Evolutionary conservation across 2,888 invertebrate genomes (phyloP).

Genomic region (Chironomus riparius): DNA sequence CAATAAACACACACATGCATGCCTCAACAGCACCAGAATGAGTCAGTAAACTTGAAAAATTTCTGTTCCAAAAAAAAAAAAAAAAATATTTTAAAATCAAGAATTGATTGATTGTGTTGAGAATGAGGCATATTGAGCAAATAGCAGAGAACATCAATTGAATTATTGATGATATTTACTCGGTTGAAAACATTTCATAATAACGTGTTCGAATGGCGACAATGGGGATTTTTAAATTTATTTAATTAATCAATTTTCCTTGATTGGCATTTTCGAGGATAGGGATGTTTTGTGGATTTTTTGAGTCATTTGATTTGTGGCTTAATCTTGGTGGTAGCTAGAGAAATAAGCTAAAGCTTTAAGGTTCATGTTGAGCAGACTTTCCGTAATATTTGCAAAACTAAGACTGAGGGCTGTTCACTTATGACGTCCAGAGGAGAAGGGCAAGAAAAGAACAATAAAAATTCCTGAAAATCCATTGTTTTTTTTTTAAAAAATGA

Average conservation of each 20-base stretch:
- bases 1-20: neutral
- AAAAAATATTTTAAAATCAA: neutral
- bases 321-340: too few relatives aligned
- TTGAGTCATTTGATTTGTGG: too few relatives aligned
- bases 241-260: neutral
- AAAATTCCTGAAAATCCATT: too few relatives aligned
- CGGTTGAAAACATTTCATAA: neutral
- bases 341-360: too few relatives aligned
- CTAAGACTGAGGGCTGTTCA: too few relatives aligned
- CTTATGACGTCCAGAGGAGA: too few relatives aligned
- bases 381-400: too few relatives aligned
- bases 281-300: too few relatives aligned
- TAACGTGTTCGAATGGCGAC: neutral
- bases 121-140: conserved; percentile 17
- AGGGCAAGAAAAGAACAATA: too few relatives aligned
- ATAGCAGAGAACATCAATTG: conserved; percentile 14
- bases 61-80: too few relatives aligned
- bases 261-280: neutral
- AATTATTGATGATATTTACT: conserved; percentile 23
- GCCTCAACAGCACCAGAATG: neutral
- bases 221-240: neutral
- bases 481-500: too few relatives aligned
- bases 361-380: too few relatives aligned
- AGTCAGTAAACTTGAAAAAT: neutral
- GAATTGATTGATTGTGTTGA: conserved; percentile 10